Base-by-base conservation (phyloP, 2,888 invertebrate genomes). In the Laothoe populi region DNA sequence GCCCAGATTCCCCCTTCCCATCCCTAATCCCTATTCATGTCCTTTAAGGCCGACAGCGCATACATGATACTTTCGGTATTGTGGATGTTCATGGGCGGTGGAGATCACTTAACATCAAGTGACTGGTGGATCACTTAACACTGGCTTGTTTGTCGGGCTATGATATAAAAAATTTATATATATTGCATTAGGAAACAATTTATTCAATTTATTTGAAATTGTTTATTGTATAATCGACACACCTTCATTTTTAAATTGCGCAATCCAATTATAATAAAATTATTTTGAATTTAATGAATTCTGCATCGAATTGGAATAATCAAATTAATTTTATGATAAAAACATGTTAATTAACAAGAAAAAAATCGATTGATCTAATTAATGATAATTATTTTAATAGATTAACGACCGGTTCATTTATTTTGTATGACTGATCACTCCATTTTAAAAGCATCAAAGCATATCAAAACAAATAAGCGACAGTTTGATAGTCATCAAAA, bases 391-490 rank as follows among this genome's bases (percentile, higher is more conserved):
- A 53, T 53, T 35, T 46, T 53, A 53, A 53, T 53, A 53, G 42
- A 53, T 49, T 60, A 60, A 53, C 26, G 26, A 49, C 40, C 60
- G 60, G 19, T 40, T 53, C 19, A 60, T 42, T 49, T 60, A 42
- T 26, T 42, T 42, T 21, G 42, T 26, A 26, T 53, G 40, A 60
- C 19, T 49, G 49, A 60, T 60, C 49, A 40, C 49, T 53, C 24
- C 13, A 40, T 10, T 24, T 38, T n/a, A 38, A 48, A n/a, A n/a
- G n/a, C n/a, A n/a, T 46, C 21, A 16, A 19, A 26, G 26, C 40
- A n/a, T 49, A 60, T 42, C 31, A 61, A 61, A 26, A 57, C 61
- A 44, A 57, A 35, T 42, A 31, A 23, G 57, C 46, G 21, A 8
- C 16, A 0, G 31, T 26, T 57, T 53, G 57, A 57, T 49, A 31